Evolutionary conservation across 2,797 vertebrate species (phyloP).

Genomic region (Typhlichthys subterraneus): DNA sequence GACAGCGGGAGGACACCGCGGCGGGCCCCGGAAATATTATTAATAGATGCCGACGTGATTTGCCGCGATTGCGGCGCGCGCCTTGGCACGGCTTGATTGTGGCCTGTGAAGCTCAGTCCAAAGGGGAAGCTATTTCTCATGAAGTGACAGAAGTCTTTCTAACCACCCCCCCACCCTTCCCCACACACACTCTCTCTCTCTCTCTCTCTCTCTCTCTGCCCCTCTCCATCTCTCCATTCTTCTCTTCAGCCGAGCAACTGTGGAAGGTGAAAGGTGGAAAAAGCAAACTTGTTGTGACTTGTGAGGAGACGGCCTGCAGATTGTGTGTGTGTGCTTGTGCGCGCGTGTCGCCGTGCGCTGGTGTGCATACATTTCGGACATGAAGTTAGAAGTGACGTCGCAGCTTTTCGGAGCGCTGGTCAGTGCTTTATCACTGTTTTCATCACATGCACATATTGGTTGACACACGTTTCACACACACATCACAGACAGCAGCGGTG

Average conservation of each 20-base stretch:
- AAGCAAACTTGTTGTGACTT: constrained; percentile 26
- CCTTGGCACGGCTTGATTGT: constrained; percentile 94
- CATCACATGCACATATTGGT: constrained; percentile 63
- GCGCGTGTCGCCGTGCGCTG: constrained; percentile 6
- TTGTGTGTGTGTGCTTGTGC: constrained; percentile 25
- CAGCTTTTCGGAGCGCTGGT: constrained; percentile 37
- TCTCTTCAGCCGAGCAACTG: constrained; percentile 68
- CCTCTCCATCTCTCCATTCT: constrained; percentile 33
- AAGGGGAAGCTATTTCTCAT: constrained; percentile 99
- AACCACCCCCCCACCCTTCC: constrained; percentile 29
- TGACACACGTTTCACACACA: constrained; percentile 45
- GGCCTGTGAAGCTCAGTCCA: constrained; percentile 99
- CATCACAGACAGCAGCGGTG: constrained; percentile 24
- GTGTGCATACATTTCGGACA: not conserved
- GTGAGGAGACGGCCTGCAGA: not conserved
- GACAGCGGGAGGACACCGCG: constrained; percentile 96
- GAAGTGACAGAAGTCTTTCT: constrained; percentile 92
- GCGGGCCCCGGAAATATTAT: constrained; percentile 95
- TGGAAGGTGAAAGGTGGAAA: constrained; percentile 38
- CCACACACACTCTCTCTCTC: not conserved
- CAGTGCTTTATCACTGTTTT: no score
- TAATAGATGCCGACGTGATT: constrained; percentile 96
- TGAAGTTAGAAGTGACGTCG: constrained; percentile 50
- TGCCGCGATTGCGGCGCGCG: constrained; percentile 93
- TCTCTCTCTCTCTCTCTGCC: not conserved